Percentiles rank a stretch among this genome's conserved stretches.
phyloP scores from a whole-genome alignment of 1,140 invertebrate species.

The Psilanteris sp. region DNA sequence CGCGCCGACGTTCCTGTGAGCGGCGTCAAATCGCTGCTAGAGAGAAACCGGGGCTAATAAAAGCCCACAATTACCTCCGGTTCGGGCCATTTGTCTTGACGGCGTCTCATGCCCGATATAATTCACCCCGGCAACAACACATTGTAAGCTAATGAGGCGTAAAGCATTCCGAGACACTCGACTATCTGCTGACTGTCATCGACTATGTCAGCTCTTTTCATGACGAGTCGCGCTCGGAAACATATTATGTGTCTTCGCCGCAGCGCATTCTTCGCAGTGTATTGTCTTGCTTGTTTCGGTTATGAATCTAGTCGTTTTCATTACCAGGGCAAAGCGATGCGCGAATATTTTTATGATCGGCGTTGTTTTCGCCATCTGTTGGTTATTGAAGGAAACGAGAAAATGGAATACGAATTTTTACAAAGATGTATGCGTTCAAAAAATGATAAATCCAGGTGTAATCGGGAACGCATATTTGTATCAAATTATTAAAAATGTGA shows the following conservation, averaged over 20 bases:
- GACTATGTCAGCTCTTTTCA: conserved; percentile 61
- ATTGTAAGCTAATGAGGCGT: conserved; percentile 80
- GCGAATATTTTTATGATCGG: no score
- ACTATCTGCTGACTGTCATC: conserved; percentile 70
- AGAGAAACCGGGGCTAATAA: conserved; percentile 78
- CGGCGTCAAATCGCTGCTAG: conserved; percentile 66
- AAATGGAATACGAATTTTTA: no score
- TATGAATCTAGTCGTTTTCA: no score
- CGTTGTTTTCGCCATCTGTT: no score
- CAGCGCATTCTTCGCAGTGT: no score
- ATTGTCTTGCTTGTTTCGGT: no score
- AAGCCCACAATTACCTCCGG: conserved; percentile 80
- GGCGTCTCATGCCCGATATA: conserved; percentile 80
- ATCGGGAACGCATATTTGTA: no score
- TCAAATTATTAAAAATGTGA: no score
- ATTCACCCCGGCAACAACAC: conserved; percentile 80
- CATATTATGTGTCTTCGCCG: background rate
- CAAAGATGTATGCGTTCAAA: no score
- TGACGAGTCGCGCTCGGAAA: background rate
- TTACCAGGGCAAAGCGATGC: no score
- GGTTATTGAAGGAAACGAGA: no score
- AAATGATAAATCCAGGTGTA: no score
- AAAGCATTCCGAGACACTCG: conserved; percentile 78
- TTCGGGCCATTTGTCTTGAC: conserved; percentile 80
- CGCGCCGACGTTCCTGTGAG: conserved; percentile 34